Conservation (phyloP, 2,888 invertebrate species). For the Trissoscelio sp. region DNA sequence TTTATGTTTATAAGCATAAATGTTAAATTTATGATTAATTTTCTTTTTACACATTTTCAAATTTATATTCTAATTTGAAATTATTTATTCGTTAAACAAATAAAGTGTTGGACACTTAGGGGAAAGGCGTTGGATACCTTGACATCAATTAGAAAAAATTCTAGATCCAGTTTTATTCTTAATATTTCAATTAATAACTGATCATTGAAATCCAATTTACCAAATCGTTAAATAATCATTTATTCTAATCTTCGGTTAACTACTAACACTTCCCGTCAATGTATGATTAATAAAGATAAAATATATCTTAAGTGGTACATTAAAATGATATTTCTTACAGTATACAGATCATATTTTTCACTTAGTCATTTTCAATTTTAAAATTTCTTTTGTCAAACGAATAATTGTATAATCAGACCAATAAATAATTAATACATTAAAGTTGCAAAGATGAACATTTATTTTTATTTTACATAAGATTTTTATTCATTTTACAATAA, state of each 20-base stretch:
- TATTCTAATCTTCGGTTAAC: too few relatives aligned
- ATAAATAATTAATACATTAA: too few relatives aligned
- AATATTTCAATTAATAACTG: conserved; percentile 24
- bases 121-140: conserved; percentile 53
- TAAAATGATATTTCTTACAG: not conserved
- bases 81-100: too few relatives aligned
- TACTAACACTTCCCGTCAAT: too few relatives aligned
- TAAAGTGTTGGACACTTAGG: not conserved
- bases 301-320: not conserved
- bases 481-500: not conserved
- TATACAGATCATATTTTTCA: not conserved
- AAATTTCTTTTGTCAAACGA: not conserved
- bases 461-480: not conserved
- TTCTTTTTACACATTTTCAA: not conserved
- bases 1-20: too few relatives aligned
- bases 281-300: conserved; percentile 20
- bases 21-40: too few relatives aligned
- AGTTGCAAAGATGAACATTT: not conserved
- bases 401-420: too few relatives aligned
- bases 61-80: too few relatives aligned
- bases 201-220: not conserved
- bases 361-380: not conserved
- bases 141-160: conserved; percentile 54
- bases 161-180: conserved; percentile 44
- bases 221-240: not conserved